Evolutionary conservation across 2,797 vertebrate genomes (phyloP), one percentile per base, ranked within the genome.

Genomic region (Morus bassanus): DNA sequence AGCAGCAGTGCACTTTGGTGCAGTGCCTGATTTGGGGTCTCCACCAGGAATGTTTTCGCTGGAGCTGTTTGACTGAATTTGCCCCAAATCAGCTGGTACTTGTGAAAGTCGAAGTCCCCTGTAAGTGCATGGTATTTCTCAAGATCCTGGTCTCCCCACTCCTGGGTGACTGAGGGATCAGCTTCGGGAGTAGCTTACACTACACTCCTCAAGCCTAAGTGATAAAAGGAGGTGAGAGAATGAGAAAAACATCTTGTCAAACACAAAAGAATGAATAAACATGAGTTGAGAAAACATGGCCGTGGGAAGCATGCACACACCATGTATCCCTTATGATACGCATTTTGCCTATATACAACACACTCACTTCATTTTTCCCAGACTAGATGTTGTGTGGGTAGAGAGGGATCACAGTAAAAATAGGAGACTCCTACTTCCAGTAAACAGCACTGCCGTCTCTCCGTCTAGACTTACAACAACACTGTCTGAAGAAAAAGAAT

Each of bases 261-360:
- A 61, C n/a, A 59, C 22, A 53, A 65, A 50, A n/a, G 35, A 72
- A 39, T 6, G 19, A 56, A 72, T 65, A 81, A 65, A 65, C 27
- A 45, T 5, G 30, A 51, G 33, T 22, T 56, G 33, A 72, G 53
- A 72, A 90, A 77, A 59, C 1, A 0, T 6, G 30, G 31, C 63
- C 37, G 46, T 24, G 28, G 53, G 41, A 86, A 45, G 60, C 2
- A 5, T 35, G 43, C 1, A 1, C 1, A 0, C 1, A 1, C 57
- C 31, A 21, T 2, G 3, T 33, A 56, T 46, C 33, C 37, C 18
- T 35, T 68, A 31, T 3, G 25, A 51, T 39, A 45, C 16, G 1
- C 31, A 30, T 41, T 68, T 41, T 57, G 27, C 68, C 25, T 51
- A 15, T 22, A 61, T 14, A 51, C 27, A 24, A 16, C 18, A 63